These are phyloP conservation scores for Ormyrus rosae DNA, from an alignment of 2,888 invertebrate genomes.

Conservation along the genomic window DNA sequence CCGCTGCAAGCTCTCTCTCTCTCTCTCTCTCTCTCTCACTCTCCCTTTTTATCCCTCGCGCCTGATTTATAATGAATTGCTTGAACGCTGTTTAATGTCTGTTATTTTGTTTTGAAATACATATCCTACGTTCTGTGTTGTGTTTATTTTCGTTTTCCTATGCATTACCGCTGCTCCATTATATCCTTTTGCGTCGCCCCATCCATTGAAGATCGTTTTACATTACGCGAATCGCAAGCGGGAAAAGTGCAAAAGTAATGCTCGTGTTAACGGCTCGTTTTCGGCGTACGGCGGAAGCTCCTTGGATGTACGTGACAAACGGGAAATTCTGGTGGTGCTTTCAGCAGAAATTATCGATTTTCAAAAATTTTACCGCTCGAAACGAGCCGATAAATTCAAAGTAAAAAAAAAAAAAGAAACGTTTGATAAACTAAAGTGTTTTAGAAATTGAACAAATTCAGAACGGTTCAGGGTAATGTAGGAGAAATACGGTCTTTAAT, in stretches of 20 bases:
- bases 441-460: too few species aligned
- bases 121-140: constrained; percentile 47
- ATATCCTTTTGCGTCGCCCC: neutral
- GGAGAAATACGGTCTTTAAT: too few species aligned
- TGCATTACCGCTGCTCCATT: constrained; percentile 40
- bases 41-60: neutral
- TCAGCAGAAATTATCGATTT: too few species aligned
- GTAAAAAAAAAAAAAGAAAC: too few species aligned
- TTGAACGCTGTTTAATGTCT: constrained; percentile 3
- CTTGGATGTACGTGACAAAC: too few species aligned
- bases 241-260: neutral
- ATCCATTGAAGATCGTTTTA: constrained; percentile 8
- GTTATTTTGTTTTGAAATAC: constrained; percentile 54
- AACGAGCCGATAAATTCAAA: too few species aligned
- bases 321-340: too few species aligned
- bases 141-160: constrained; percentile 59
- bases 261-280: too few species aligned
- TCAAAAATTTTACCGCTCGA: too few species aligned
- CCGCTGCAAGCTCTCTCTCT: constrained; percentile 5
- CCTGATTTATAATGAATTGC: neutral
- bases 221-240: neutral
- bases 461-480: too few species aligned
- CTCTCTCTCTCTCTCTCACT: neutral
- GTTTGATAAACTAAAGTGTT: too few species aligned
- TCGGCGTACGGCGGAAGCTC: too few species aligned